Conservation (phyloP, 2,888 invertebrate genomes). For the Leptinotarsa rubiginosa region DNA sequence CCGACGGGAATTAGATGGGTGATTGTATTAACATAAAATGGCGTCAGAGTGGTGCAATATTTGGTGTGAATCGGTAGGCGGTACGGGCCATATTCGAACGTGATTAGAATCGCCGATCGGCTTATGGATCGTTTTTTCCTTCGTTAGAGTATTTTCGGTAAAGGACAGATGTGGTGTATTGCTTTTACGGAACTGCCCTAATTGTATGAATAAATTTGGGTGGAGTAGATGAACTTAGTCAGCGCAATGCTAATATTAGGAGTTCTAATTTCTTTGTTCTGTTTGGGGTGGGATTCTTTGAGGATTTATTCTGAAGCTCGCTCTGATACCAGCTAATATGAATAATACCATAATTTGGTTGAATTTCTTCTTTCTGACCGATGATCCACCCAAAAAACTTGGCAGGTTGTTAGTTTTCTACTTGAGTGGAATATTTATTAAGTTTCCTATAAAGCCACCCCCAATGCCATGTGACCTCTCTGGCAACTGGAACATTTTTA, state of each 20-base stretch:
- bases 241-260: constrained; percentile 6
- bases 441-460: too few relatives aligned
- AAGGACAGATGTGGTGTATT: constrained; percentile 16
- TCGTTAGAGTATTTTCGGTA: constrained; percentile 9
- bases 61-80: constrained; percentile 49
- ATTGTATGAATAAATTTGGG: constrained; percentile 4
- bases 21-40: constrained; percentile 57
- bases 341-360: too few relatives aligned
- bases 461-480: too few relatives aligned
- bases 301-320: neutral
- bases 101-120: constrained; percentile 28
- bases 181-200: neutral
- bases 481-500: too few relatives aligned
- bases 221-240: neutral
- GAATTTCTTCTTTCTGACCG: too few relatives aligned
- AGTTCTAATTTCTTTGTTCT: neutral
- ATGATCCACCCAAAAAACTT: too few relatives aligned
- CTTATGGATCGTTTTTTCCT: constrained; percentile 21
- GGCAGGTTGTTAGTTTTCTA: too few relatives aligned
- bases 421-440: too few relatives aligned
- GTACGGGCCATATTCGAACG: constrained; percentile 34
- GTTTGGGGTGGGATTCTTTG: neutral
- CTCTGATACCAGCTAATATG: neutral
- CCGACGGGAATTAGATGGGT: constrained; percentile 46
- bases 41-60: constrained; percentile 47